These are phyloP conservation scores for Urosaurus nigricauda DNA, from an alignment of 2,797 vertebrate genomes.

Conservation along the genomic window DNA sequence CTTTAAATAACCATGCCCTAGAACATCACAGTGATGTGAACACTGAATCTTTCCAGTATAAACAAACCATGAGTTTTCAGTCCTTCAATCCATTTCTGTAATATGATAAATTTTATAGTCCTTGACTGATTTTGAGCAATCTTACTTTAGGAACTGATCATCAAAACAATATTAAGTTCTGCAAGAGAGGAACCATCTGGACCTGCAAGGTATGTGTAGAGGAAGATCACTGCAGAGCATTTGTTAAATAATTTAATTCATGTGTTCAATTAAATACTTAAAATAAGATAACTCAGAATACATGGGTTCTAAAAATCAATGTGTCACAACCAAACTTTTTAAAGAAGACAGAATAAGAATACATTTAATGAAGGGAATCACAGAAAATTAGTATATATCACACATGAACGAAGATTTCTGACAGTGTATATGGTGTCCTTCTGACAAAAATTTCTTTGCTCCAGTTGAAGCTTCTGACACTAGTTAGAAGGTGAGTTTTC, in stretches of 20 bases:
- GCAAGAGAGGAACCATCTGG: constrained; percentile 96
- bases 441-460: neutral
- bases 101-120: neutral
- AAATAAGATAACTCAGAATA: neutral
- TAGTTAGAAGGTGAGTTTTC: neutral
- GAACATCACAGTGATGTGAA: neutral
- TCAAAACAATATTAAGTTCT: constrained; percentile 95
- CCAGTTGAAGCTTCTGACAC: neutral
- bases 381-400: neutral
- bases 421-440: neutral
- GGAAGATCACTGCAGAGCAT: constrained; percentile 3
- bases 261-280: neutral
- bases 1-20: neutral
- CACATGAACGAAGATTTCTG: no score
- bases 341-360: neutral
- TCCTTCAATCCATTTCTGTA: neutral
- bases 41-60: neutral
- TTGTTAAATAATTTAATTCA: neutral
- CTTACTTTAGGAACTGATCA: constrained; percentile 91
- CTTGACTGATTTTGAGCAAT: constrained; percentile 49
- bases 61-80: neutral
- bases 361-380: neutral
- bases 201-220: constrained; percentile 88
- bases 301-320: neutral
- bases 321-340: neutral